Conservation (phyloP, 1,140 invertebrate species). For the Ditylenchus dipsaci region DNA sequence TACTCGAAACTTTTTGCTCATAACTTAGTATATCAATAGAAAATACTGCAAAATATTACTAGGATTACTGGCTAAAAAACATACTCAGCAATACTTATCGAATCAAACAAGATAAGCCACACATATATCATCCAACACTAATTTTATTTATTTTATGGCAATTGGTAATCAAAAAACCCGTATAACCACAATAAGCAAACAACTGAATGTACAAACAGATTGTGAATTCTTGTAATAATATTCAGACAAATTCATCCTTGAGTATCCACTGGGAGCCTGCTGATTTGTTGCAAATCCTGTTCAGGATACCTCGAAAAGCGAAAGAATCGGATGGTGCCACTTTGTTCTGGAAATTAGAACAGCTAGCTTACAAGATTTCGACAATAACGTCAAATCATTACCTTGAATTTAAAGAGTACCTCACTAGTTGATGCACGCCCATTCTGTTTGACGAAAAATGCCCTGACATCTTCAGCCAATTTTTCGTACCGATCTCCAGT, state of each 20-base stretch:
- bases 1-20: slow-evolving; percentile 2
- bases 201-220: too few relatives aligned
- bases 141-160: too few relatives aligned
- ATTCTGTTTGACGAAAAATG: slow-evolving; percentile 38
- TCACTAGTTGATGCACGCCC: slow-evolving; percentile 42
- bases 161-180: too few relatives aligned
- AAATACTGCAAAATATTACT: background rate
- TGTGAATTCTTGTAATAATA: too few relatives aligned
- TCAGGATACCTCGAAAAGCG: slow-evolving; percentile 44
- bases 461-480: slow-evolving; percentile 44
- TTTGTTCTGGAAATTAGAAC: slow-evolving; percentile 38
- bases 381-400: slow-evolving; percentile 18
- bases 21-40: background rate
- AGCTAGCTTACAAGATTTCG: too few relatives aligned
- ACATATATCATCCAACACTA: background rate
- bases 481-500: slow-evolving; percentile 46
- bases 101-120: background rate
- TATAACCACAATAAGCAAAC: too few relatives aligned
- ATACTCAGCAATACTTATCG: background rate
- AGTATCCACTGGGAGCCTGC: slow-evolving; percentile 40
- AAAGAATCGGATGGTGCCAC: slow-evolving; percentile 41
- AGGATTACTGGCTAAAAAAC: background rate
- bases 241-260: slow-evolving; percentile 32
- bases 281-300: slow-evolving; percentile 16
- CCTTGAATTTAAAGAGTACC: slow-evolving; percentile 43